Conservation (phyloP, 2,113 vertebrate species). For the Oryzias curvinotus region DNA sequence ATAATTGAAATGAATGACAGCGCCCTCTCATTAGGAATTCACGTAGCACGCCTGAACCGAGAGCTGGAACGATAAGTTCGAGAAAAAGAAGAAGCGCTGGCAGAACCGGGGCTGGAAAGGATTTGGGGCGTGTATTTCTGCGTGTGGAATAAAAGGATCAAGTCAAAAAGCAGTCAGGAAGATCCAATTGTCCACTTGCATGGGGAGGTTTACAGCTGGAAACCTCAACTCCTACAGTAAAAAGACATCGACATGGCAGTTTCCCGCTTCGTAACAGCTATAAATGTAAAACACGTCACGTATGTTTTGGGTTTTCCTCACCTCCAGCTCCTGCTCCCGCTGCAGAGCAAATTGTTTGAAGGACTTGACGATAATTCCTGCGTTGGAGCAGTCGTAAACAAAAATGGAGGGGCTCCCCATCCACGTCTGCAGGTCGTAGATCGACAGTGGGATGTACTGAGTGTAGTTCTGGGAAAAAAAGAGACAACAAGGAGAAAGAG, state of each 20-base stretch:
- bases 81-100: slow-evolving; percentile 32
- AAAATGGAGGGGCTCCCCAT: slow-evolving; percentile 99
- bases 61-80: slow-evolving; percentile 21
- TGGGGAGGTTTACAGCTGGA: slow-evolving; percentile 12
- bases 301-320: slow-evolving; percentile 61
- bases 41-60: slow-evolving; percentile 37
- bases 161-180: slow-evolving; percentile 35
- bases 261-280: not conserved
- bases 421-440: slow-evolving; percentile 99
- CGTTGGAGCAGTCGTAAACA: slow-evolving; percentile 97
- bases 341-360: slow-evolving; percentile 98
- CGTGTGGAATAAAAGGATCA: not conserved
- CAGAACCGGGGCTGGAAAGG: not conserved
- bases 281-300: not conserved
- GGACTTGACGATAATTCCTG: slow-evolving; percentile 95
- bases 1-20: slow-evolving; percentile 73
- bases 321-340: slow-evolving; percentile 97
- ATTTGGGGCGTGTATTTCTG: not conserved
- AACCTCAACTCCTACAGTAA: slow-evolving; percentile 1
- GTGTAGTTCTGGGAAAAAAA: slow-evolving; percentile 88
- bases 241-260: no score
- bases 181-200: slow-evolving; percentile 34
- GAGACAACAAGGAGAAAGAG: not conserved
- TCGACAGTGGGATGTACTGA: slow-evolving; percentile 97
- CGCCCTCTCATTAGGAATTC: slow-evolving; percentile 56